Conservation (phyloP, 2,797 vertebrate genomes). For the Scleropages formosus region DNA sequence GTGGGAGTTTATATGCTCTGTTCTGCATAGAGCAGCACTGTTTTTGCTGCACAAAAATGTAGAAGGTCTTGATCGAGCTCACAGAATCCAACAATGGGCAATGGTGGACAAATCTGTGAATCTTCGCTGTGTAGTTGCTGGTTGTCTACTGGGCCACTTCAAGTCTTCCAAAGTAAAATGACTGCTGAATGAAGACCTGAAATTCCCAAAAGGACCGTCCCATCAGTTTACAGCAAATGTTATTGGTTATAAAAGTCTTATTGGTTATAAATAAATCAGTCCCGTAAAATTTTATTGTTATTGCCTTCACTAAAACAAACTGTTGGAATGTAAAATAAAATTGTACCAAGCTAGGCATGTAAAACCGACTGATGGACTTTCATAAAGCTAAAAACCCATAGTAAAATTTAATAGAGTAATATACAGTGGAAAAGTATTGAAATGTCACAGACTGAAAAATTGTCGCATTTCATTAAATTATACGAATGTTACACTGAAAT, state of each 20-base stretch:
- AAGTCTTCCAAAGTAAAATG: no score
- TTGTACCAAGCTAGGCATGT: not conserved
- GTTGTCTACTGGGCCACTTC: no score
- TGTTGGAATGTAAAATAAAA: not conserved
- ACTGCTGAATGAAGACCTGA: no score
- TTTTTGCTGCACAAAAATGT: no score
- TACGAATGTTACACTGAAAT: slow-evolving; percentile 6
- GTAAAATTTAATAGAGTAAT: not conserved
- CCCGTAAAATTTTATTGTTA: not conserved
- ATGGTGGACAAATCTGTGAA: no score
- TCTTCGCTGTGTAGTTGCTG: no score
- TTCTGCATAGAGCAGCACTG: no score
- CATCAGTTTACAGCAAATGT: no score
- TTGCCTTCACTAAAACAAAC: not conserved
- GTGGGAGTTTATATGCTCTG: no score
- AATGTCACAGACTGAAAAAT: not conserved
- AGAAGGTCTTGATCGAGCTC: no score
- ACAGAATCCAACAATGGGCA: no score
- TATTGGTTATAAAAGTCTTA: not conserved
- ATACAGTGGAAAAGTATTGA: not conserved
- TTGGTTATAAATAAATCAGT: not conserved
- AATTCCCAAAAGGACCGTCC: no score
- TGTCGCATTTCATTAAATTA: slow-evolving; percentile 29
- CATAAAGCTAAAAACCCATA: not conserved
- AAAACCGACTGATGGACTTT: not conserved